Base-by-base conservation (phyloP, 2,113 vertebrate species). In the Gnathonemus echidnorhynchus region DNA sequence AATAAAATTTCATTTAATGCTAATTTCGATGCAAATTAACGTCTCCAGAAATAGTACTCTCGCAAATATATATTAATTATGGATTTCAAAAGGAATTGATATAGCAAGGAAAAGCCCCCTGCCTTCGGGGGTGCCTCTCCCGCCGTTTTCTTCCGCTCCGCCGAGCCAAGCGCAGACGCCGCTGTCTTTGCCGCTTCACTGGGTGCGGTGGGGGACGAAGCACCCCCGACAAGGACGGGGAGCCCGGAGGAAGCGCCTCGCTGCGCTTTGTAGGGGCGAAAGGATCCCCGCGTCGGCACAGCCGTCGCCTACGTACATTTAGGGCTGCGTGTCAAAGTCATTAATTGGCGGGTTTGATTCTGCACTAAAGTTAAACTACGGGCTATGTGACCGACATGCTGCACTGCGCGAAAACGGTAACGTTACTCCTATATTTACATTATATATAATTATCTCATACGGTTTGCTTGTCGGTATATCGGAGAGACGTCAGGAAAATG, bases 71-170 rank as follows among this genome's bases (percentile, higher is more conserved):
- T 42, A 39, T 80, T 80, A 42, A 80, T 80, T 80, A 42, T 80
- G 74, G 35, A 80, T 80, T 80, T 80, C 35, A 80, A 42, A 80
- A 80, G 74, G 74, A 80, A 80, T 80, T 39, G 74, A 80, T 80
- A 80, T 42, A 17, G 35, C 74, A 80, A 80, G 74, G 74, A 80
- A 80, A 80, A 42, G n/a, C n/a, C 70, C 66, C 66, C 31, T 15
- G 9, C 66, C 31, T 39, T 77, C 9, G 70, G 31, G 70, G 31
- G 70, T 31, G 31, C 70, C 13, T 77, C 70, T 77, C 35, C 70
- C 35, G 35, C 5, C 35, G 11, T 17, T 77, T 77, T 5, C 15
- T 77, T 77, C 70, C 70, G 31, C 70, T 77, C 70, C 31, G 31
- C 35, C 31, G 70, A 77, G 70, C 70, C 11, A 74, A 74, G 70